Evolutionary conservation across 2,888 invertebrate genomes (phyloP).

Genomic region (Rapana venosa): DNA sequence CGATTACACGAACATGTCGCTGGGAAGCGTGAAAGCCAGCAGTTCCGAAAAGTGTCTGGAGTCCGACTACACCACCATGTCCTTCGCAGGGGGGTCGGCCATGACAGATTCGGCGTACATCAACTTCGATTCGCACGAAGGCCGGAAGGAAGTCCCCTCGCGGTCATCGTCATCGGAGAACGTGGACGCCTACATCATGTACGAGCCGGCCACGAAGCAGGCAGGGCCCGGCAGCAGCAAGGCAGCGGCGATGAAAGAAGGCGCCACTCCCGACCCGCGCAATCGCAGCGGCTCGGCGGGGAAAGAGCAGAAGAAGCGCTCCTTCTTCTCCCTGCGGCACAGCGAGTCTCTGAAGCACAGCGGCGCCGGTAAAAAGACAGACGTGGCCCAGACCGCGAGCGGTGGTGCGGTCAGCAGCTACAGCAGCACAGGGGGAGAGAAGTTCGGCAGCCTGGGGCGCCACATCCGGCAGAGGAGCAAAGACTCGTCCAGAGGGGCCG

Average conservation of each 20-base stretch:
- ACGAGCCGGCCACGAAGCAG: slow-evolving; percentile 43
- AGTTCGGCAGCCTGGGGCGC: slow-evolving; percentile 46
- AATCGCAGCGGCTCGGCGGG: slow-evolving; percentile 36
- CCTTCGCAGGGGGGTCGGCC: not conserved
- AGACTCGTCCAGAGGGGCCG: slow-evolving; percentile 12
- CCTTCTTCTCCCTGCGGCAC: slow-evolving; percentile 14
- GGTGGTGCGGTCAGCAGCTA: not conserved
- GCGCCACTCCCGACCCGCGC: not conserved
- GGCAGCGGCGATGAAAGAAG: not conserved
- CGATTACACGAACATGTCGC: slow-evolving; percentile 65
- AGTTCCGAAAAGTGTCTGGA: not conserved
- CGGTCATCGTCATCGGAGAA: slow-evolving; percentile 43
- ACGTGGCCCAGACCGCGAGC: not conserved
- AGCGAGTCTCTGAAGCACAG: slow-evolving; percentile 36
- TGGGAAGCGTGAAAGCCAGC: slow-evolving; percentile 40
- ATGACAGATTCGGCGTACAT: slow-evolving; percentile 40
- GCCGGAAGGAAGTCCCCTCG: slow-evolving; percentile 21
- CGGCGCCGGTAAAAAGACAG: not conserved
- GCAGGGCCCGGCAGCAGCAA: not conserved
- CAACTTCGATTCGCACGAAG: slow-evolving; percentile 47
- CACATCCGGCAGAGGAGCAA: slow-evolving; percentile 50
- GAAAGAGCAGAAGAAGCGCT: slow-evolving; percentile 37
- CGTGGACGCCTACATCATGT: slow-evolving; percentile 51
- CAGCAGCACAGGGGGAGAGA: slow-evolving; percentile 32
- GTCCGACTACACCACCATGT: not conserved